phyloP scores from a whole-genome alignment of 2,113 vertebrate species.

The Rhynchomys soricoides region DNA sequence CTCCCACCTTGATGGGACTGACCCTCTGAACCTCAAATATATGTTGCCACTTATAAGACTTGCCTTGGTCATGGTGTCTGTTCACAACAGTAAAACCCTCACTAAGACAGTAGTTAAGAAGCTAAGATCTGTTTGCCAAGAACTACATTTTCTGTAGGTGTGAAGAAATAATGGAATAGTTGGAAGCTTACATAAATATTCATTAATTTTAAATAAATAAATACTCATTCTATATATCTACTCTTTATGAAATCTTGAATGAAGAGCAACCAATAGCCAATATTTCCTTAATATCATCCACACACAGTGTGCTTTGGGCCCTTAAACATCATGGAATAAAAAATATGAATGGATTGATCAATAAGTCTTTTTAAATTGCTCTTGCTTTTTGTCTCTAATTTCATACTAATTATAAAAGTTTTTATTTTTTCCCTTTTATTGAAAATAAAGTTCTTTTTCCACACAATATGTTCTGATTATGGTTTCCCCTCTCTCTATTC shows the following conservation, averaged over 20 bases:
- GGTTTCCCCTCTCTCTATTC: neutral
- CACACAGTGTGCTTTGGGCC: neutral
- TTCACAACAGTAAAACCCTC: too few relatives aligned
- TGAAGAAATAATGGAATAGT: neutral
- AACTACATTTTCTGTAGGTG: conserved; percentile 10
- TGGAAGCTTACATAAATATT: neutral
- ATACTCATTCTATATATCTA: neutral
- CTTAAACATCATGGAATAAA: neutral
- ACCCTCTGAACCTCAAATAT: too few relatives aligned
- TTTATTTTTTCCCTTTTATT: neutral
- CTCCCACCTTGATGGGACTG: too few relatives aligned
- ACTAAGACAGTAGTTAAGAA: too few relatives aligned
- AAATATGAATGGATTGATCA: neutral
- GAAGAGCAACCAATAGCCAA: neutral
- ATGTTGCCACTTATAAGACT: too few relatives aligned
- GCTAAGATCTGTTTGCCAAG: neutral
- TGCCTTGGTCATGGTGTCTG: too few relatives aligned
- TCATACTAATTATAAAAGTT: neutral
- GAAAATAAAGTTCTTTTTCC: neutral
- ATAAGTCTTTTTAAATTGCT: neutral
- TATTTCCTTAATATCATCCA: neutral
- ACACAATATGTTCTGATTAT: neutral
- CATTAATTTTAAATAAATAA: conserved; percentile 46
- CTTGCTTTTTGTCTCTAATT: conserved; percentile 43
- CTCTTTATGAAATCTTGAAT: neutral